Base-by-base conservation (phyloP, 64 coral and sea anemone genomes). In the Pocillopora damicornis region DNA sequence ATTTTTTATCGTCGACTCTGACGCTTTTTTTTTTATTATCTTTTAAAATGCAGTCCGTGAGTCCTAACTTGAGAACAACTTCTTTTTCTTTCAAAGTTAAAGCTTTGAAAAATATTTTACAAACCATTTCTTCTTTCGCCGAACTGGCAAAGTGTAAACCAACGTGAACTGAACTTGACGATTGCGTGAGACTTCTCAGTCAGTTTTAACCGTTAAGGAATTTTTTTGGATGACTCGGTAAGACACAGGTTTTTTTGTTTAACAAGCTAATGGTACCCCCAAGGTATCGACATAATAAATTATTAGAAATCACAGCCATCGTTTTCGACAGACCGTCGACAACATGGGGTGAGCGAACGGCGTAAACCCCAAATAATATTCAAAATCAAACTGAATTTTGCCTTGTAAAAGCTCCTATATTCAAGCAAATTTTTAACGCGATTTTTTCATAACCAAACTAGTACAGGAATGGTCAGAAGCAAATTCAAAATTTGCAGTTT, bases 231-330 rank as follows among this genome's bases (percentile, higher is more conserved):
- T 51, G 42, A 4, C 42, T 51, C 2, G 2, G 42, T 51, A 51
- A 51, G 7, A 51, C 42, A 2, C 7, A 51, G 42, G 42, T 51
- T 66, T 38, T 16, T 83, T 4, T 72, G 13, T 58, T 58, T 72
- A 13, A 69, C 11, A 5, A 23, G 15, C 8, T 51, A n/a, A 63
- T 36, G 60, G 13, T 57, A 45, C 65, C 65, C 63, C 81, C 35
- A 58, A 71, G 26, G 63, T 3, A 13, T 58, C 35, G 14, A 57
- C 14, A 85, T 36, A 73, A 20, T 58, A 85, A 85, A 25, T 68
- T 42, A 73, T 51, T 65, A 85, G 13, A 65, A 25, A 51, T 85
- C 81, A 72, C 64, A 73, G 81, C 23, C 71, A 38, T 72, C 37
- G 64, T 11, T 85, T 67, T 26, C 34, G 4, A 68, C n/a, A 85